These are phyloP conservation scores for Biston stratarius DNA, from an alignment of 2,888 invertebrate species.

Conservation along the genomic window DNA sequence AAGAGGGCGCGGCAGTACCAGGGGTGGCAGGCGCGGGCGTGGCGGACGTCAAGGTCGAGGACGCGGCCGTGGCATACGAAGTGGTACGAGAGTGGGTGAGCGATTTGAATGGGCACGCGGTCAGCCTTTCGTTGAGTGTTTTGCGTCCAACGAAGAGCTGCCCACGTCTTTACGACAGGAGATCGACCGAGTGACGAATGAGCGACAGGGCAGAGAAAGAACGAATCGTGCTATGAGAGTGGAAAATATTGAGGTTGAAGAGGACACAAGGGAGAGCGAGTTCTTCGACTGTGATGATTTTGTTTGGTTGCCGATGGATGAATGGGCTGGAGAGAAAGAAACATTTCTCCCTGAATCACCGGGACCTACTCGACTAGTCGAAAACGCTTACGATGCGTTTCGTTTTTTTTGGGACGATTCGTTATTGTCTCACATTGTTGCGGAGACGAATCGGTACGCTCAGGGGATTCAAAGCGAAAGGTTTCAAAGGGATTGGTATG, in stretches of 20 bases:
- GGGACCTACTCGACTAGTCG: conserved; percentile 3
- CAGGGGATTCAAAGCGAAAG: conserved; percentile 4
- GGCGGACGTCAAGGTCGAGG: background rate
- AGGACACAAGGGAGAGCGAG: background rate
- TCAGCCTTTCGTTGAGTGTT: background rate
- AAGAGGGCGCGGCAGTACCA: background rate
- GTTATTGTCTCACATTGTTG: conserved; percentile 27
- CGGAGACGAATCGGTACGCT: conserved; percentile 31
- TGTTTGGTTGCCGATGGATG: conserved; percentile 16
- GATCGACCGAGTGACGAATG: background rate
- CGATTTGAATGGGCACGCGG: background rate
- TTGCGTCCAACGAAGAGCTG: background rate
- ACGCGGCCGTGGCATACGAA: background rate
- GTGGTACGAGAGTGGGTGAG: background rate
- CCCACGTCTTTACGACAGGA: background rate
- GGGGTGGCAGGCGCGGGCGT: background rate
- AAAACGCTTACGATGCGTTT: conserved; percentile 28
- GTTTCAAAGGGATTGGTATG: conserved; percentile 13
- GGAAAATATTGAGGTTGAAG: conserved; percentile 1
- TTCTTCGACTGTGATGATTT: background rate
- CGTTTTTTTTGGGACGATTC: conserved; percentile 29
- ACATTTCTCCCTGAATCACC: background rate
- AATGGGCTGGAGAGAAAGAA: conserved; percentile 6
- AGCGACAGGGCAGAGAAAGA: background rate
- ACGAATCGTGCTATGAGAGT: background rate